A percentile compares a stretch with the other conserved stretches of the same genome.
Conservation (phyloP, 2,888 invertebrate genomes). For the Tribolium freemani region DNA sequence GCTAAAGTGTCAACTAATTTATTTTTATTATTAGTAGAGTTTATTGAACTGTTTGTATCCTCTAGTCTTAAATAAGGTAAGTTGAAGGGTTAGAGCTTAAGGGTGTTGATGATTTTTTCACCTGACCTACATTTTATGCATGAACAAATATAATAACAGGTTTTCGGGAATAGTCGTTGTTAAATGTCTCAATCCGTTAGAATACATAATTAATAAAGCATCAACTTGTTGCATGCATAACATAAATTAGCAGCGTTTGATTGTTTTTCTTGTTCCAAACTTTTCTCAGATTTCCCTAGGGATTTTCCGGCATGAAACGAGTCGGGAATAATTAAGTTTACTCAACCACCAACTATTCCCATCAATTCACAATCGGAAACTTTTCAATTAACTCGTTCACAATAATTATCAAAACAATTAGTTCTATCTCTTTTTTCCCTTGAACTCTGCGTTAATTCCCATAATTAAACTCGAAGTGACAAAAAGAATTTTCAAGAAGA, state of each 20-base stretch:
- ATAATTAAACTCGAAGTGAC: conserved; percentile 21
- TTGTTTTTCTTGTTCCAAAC: not conserved
- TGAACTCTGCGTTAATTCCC: conserved; percentile 27
- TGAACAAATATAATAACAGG: conserved; percentile 20
- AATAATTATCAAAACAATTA: conserved; percentile 16
- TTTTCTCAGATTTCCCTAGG: conserved; percentile 9
- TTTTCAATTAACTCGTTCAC: not conserved
- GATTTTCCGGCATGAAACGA: not conserved
- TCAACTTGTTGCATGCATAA: conserved; percentile 11
- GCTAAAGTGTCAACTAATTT: conserved; percentile 40
- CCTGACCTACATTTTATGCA: conserved; percentile 42
- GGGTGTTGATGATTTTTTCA: not conserved
- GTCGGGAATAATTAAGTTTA: conserved; percentile 1
- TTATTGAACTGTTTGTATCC: conserved; percentile 30
- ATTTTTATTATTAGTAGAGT: conserved; percentile 34
- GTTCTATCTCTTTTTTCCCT: conserved; percentile 4
- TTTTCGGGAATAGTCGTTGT: conserved; percentile 15
- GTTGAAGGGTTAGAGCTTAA: not conserved
- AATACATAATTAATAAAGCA: conserved; percentile 29
- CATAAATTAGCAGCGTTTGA: conserved; percentile 16
- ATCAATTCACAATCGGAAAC: conserved; percentile 1
- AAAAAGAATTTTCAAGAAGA: conserved; percentile 26
- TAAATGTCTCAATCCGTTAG: conserved; percentile 28
- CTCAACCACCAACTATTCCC: not conserved
- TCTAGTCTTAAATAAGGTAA: conserved; percentile 40